Percentiles rank a stretch among this genome's conserved stretches.
Evolutionary conservation across 2,888 invertebrate species (phyloP).

Genomic region (Brachypalpus laphriformis): DNA sequence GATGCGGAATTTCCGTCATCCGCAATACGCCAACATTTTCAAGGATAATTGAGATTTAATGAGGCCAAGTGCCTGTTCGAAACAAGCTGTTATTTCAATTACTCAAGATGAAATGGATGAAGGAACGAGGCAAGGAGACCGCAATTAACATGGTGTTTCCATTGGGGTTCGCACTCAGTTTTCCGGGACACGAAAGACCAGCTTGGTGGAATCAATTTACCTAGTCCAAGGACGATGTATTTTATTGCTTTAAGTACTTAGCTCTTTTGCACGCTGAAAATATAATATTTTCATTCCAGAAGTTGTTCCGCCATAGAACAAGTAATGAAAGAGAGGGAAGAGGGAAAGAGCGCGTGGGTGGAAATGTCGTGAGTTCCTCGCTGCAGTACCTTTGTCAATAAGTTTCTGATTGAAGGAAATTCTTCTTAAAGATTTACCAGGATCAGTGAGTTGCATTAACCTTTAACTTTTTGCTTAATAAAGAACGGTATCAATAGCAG

Average conservation of each 20-base stretch:
- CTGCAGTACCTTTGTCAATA: background rate
- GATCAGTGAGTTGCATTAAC: background rate
- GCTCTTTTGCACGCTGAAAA: conserved; percentile 1
- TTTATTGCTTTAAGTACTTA: conserved; percentile 13
- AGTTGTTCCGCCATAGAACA: background rate
- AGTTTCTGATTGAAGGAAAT: conserved; percentile 52
- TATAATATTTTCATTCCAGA: conserved; percentile 12
- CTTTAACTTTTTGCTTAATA: background rate
- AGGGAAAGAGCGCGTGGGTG: background rate
- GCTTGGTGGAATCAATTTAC: conserved; percentile 54
- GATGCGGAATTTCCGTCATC: background rate
- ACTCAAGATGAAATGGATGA: conserved; percentile 16
- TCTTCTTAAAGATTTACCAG: conserved; percentile 17
- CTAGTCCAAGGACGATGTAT: conserved; percentile 24
- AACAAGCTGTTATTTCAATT: conserved; percentile 62
- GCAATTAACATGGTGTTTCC: conserved; percentile 25
- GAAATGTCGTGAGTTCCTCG: too few relatives aligned
- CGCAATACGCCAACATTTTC: conserved; percentile 30
- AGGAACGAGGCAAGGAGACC: background rate
- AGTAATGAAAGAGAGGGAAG: background rate
- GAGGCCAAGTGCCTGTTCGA: conserved; percentile 64
- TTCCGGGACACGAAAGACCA: background rate
- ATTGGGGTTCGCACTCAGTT: background rate
- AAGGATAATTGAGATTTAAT: conserved; percentile 68
- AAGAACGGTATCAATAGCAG: too few relatives aligned